These are phyloP conservation scores for Heliconius hortense DNA, from an alignment of 2,888 invertebrate genomes.

Conservation along the genomic window DNA sequence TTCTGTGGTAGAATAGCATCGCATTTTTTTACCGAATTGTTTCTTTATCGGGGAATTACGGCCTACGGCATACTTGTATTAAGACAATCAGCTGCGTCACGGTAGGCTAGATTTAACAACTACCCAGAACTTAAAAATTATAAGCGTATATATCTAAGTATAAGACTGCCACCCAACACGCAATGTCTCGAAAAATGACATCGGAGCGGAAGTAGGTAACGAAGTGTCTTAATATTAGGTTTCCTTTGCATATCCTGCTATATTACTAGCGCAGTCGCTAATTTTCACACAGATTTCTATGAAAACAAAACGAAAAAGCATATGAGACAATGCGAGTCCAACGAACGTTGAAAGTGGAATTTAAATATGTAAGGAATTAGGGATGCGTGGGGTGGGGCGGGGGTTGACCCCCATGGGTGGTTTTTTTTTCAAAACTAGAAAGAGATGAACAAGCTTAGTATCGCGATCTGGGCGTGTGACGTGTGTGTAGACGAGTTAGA, in stretches of 20 bases:
- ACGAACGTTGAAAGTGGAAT: conserved; percentile 76
- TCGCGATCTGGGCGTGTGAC: conserved; percentile 70
- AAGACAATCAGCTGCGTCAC: too few species aligned
- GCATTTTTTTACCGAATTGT: too few species aligned
- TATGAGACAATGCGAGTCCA: conserved; percentile 77
- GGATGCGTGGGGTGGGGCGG: conserved; percentile 55
- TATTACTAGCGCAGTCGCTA: conserved; percentile 27
- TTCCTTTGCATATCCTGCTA: not conserved
- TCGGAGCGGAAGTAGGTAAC: not conserved
- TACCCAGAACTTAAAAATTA: too few species aligned
- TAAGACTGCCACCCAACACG: too few species aligned
- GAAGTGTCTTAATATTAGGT: too few species aligned
- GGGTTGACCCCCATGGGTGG: conserved; percentile 45
- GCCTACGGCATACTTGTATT: too few species aligned
- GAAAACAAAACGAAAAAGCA: conserved; percentile 62
- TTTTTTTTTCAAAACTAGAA: conserved; percentile 81
- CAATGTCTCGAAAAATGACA: not conserved
- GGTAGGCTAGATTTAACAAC: too few species aligned
- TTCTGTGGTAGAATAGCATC: too few species aligned
- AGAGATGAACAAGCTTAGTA: conserved; percentile 82
- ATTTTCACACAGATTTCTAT: conserved; percentile 46
- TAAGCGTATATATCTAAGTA: too few species aligned
- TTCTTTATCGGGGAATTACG: too few species aligned
- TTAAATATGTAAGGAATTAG: conserved; percentile 83
- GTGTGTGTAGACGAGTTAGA: conserved; percentile 48